These are phyloP conservation scores for Lamproptera curius DNA, from an alignment of 2,888 invertebrate genomes.

Conservation along the genomic window DNA sequence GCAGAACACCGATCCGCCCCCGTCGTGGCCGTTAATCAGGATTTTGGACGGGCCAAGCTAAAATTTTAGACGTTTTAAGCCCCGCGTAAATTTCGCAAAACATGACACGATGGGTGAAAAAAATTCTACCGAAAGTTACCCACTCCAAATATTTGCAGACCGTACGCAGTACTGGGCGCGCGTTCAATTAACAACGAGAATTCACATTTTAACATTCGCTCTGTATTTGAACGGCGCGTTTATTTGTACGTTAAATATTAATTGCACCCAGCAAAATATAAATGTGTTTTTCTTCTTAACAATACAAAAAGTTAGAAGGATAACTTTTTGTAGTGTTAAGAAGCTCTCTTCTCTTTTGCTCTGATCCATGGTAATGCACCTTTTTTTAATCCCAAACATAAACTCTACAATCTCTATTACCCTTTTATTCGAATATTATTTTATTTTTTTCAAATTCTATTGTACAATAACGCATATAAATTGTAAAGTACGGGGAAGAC, in stretches of 20 bases:
- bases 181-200: constrained; percentile 2
- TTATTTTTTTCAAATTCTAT: too few species aligned
- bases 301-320: too few species aligned
- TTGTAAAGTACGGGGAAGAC: constrained; percentile 18
- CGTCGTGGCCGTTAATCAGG: constrained; percentile 79
- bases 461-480: too few species aligned
- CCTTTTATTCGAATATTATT: background rate
- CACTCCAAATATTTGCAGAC: constrained; percentile 34
- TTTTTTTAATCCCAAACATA: background rate
- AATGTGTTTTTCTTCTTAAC: too few species aligned
- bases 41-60: constrained; percentile 82
- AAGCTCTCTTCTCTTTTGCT: too few species aligned
- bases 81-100: constrained; percentile 73
- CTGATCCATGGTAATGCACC: too few species aligned
- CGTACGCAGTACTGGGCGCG: constrained; percentile 8
- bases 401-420: background rate
- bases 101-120: constrained; percentile 67
- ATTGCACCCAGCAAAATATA: too few species aligned
- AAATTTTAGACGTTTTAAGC: constrained; percentile 78
- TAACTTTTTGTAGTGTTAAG: too few species aligned
- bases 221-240: too few species aligned
- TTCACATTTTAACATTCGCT: constrained; percentile 2
- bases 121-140: constrained; percentile 50
- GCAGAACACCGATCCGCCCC: constrained; percentile 47
- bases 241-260: too few species aligned